Base-by-base conservation (phyloP, 2,888 invertebrate species). In the Cephonodes hylas region DNA sequence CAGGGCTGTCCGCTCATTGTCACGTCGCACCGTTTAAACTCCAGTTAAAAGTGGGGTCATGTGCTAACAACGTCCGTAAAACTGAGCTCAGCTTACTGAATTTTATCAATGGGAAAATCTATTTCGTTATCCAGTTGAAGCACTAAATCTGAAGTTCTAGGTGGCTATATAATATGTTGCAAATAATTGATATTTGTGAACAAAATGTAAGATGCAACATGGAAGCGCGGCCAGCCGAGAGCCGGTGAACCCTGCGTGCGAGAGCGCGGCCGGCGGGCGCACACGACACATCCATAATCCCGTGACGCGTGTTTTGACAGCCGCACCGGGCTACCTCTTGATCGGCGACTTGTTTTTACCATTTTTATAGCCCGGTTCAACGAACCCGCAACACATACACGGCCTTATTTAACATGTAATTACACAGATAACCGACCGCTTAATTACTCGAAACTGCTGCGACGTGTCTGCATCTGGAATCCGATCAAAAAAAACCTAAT, bases 231-330 rank as follows among this genome's bases (percentile, higher is more conserved):
- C 18, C 18, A 45, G 10, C 3, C 6, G 3, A 18, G 8, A 45
- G 20, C 20, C 44, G 44, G 18, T 18, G 18, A 45, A 22, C 80
- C 81, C 76, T 80, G 69, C 18, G 67, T 66, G 63, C 65, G 68
- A 67, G 71, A 68, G 68, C 69, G 61, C 65, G 53, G 27, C 10
- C 25, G 25, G 8, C 53, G 31, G 27, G 27, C 53, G 31, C 53
- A 53, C 53, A 53, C 48, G 84, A 86, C 84, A 85, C 85, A 86
- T 89, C 84, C 80, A 89, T 89, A 89, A 88, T 86, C 89, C 89
- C 75, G 89, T 89, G 89, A 89, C 89, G 89, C 84, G 78, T 86
- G 83, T 87, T 89, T 86, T 89, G 91, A 90, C 89, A 86, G 85
- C 81, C 76, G 67, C 73, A 69, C 79, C 77, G 77, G 73, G 71